Evolutionary conservation across 2,797 vertebrate species (phyloP), one percentile per base, ranked within the genome.

Genomic region (Myotis daubentonii): DNA sequence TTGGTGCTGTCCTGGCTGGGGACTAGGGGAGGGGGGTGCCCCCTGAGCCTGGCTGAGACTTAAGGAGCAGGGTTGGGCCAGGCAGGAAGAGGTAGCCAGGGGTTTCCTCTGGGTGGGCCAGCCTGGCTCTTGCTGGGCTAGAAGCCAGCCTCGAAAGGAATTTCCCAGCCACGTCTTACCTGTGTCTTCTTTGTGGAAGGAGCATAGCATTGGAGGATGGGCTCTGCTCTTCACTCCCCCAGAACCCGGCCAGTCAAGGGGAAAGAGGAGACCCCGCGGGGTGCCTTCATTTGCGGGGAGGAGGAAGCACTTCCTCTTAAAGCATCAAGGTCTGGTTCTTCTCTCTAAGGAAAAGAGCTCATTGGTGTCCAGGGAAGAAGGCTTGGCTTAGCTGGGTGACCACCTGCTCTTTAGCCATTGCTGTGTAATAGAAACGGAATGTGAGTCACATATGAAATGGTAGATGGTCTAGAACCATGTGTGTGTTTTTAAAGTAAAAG

Each of bases 71-170:
- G 49, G 55, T 38, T 87, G 57, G 78, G 41, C 30, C 17, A 71
- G 84, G 76, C 33, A 89, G 87, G 44, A 80, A 92, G 66, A 20
- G 36, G 41, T 74, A 87, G 62, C 22, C 1, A 20, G 49, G 16
- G 49, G 33, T 84, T 95, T 93, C 55, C 72, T 89, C 38, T 88
- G 79, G n/a, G 70, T 60, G 74, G 65, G 44, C 71, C n/a, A 2
- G 22, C 51, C 44, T 53, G 41, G 66, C 62, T 68, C 72, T 88
- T 41, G 30, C 30, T 55, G 25, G 75, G 68, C 78, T 85, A n/a
- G n/a, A 79, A 87, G 60, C n/a, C 72, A 82, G 47, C 5, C 76
- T 87, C 17, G 53, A 70, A 79, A 93, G 88, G 79, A 68, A 86
- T 88, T 70, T 94, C 41, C 55, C 78, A 55, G 78, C 49, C 65